Conservation (phyloP, 2,797 vertebrate genomes). For the Aeoliscus strigatus region DNA sequence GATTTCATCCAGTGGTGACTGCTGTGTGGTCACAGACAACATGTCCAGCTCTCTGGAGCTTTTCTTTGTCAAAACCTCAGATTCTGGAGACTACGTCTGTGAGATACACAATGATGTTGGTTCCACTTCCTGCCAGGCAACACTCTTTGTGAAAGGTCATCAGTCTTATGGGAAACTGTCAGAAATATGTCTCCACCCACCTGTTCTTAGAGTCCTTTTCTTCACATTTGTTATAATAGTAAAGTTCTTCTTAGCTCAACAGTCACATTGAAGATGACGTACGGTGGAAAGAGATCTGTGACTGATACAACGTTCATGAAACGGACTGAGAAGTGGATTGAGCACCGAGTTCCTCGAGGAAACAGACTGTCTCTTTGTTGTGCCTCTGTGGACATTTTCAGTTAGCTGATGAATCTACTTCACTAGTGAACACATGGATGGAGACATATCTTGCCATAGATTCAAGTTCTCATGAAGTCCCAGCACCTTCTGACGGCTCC, state of each 20-base stretch:
- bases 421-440: conserved; percentile 20
- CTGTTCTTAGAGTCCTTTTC: conserved; percentile 1
- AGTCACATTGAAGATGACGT: no score
- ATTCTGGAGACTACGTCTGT: conserved; percentile 90
- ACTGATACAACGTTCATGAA: no score
- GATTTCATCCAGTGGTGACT: conserved; percentile 80
- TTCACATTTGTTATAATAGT: no score
- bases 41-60: conserved; percentile 86
- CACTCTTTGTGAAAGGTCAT: conserved; percentile 96
- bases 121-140: conserved; percentile 81
- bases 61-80: conserved; percentile 84
- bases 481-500: not conserved
- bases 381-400: not conserved
- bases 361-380: not conserved
- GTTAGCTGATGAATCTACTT: not conserved
- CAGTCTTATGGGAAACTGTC: no score
- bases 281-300: no score
- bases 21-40: conserved; percentile 87
- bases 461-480: not conserved
- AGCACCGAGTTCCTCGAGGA: no score
- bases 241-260: no score
- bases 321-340: no score
- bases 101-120: conserved; percentile 94
- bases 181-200: conserved; percentile 23
- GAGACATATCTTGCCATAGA: conserved; percentile 12